Conservation (phyloP, 2,113 vertebrate species). For the Syngnathus scovelli region DNA sequence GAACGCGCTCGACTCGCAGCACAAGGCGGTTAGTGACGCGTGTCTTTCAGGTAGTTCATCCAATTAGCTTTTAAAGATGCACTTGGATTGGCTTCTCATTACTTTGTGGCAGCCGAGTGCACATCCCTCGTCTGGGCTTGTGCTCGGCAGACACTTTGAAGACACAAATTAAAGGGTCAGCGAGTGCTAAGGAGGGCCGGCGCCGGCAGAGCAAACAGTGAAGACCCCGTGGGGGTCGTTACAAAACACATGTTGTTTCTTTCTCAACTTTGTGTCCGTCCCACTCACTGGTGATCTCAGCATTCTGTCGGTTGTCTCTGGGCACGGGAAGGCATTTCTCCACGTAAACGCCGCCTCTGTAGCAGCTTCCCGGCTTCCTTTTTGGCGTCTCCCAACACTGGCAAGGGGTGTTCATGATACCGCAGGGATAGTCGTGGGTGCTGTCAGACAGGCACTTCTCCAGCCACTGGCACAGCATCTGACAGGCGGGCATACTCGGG, state of each 20-base stretch:
- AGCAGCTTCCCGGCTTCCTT: constrained; percentile 84
- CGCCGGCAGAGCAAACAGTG: constrained; percentile 5
- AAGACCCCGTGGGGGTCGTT: not conserved
- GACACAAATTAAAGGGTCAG: constrained; percentile 12
- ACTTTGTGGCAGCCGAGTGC: constrained; percentile 26
- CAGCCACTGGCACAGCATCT: constrained; percentile 97
- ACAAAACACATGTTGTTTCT: not conserved
- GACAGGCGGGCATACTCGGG: constrained; percentile 91
- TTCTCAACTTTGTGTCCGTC: too few species aligned
- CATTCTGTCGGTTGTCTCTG: constrained; percentile 76
- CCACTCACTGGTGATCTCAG: constrained; percentile 82
- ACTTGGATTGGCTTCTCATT: constrained; percentile 49
- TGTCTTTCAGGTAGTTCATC: constrained; percentile 29
- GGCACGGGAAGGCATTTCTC: constrained; percentile 84
- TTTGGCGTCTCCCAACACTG: constrained; percentile 81
- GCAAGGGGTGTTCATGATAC: constrained; percentile 97
- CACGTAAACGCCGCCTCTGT: constrained; percentile 82
- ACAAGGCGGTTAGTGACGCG: constrained; percentile 16
- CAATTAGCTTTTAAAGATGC: constrained; percentile 41
- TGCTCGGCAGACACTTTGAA: constrained; percentile 10
- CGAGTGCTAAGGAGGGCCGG: not conserved
- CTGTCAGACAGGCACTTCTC: constrained; percentile 87
- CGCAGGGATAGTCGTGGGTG: constrained; percentile 88
- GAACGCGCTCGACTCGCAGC: not conserved
- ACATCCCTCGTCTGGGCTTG: constrained; percentile 23